Evolutionary conservation across 2,888 invertebrate species (phyloP).

Genomic region (Punctoribates punctum): DNA sequence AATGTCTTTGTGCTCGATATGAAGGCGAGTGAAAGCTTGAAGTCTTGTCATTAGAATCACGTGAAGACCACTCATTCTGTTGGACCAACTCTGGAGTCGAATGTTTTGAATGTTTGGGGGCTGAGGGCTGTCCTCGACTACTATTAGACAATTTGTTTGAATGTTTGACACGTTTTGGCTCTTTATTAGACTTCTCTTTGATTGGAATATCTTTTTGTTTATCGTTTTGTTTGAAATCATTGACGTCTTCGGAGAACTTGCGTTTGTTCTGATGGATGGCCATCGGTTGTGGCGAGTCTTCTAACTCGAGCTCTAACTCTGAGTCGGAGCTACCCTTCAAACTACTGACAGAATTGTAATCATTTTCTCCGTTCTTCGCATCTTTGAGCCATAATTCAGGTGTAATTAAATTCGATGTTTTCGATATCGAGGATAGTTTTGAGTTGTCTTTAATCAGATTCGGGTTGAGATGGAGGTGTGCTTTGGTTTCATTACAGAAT

Average conservation of each 20-base stretch:
- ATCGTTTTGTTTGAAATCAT: constrained; percentile 18
- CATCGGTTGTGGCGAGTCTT: constrained; percentile 24
- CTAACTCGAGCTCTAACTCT: constrained; percentile 42
- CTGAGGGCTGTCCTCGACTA: background rate
- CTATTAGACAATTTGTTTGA: background rate
- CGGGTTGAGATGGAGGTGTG: constrained; percentile 76
- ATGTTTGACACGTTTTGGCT: constrained; percentile 16
- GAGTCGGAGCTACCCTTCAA: constrained; percentile 40
- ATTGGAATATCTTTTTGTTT: constrained; percentile 41
- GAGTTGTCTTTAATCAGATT: constrained; percentile 54
- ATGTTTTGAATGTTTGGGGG: constrained; percentile 1
- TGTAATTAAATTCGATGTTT: constrained; percentile 64
- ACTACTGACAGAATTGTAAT: constrained; percentile 38
- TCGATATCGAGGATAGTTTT: background rate
- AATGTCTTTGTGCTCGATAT: constrained; percentile 11
- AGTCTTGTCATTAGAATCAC: constrained; percentile 21
- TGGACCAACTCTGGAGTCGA: background rate
- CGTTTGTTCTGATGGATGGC: background rate
- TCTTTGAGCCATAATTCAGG: constrained; percentile 86
- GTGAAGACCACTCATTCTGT: background rate
- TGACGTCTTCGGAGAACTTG: constrained; percentile 9
- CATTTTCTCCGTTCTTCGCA: constrained; percentile 56
- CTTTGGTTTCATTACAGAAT: constrained; percentile 87
- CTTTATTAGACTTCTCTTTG: constrained; percentile 14
- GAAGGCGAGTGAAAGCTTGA: constrained; percentile 17